Conservation (phyloP, 2,888 invertebrate species). For the Heliconius charithonia region DNA sequence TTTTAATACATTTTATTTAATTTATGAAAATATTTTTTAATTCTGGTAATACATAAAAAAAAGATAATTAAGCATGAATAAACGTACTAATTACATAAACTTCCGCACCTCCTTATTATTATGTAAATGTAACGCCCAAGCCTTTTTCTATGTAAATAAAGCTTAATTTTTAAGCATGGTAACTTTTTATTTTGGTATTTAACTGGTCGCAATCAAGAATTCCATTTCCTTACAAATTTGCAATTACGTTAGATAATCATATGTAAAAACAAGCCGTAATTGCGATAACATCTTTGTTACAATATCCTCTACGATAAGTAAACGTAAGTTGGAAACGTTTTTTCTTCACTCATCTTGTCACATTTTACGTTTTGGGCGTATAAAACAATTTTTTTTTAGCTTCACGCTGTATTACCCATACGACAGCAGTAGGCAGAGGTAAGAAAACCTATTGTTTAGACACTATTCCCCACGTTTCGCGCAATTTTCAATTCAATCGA, state of each 20-base stretch:
- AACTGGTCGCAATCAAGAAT: not conserved
- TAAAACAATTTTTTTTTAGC: too few relatives aligned
- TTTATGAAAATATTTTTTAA: not conserved
- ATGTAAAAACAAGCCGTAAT: constrained; percentile 1
- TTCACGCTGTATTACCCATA: not conserved
- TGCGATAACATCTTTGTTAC: constrained; percentile 9
- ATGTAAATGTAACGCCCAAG: not conserved
- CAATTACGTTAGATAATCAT: not conserved
- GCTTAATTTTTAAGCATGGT: not conserved
- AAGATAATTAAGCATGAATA: not conserved
- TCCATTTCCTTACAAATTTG: constrained; percentile 8
- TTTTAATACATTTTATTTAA: too few relatives aligned
- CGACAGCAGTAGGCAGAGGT: not conserved
- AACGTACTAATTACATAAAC: not conserved
- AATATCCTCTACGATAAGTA: constrained; percentile 11
- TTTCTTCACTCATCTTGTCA: not conserved
- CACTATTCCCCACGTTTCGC: not conserved
- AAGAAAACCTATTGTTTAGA: not conserved
- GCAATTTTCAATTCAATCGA: too few relatives aligned
- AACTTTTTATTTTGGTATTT: not conserved
- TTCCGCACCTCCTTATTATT: not conserved
- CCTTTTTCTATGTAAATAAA: not conserved
- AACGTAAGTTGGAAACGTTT: not conserved
- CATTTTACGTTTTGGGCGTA: not conserved
- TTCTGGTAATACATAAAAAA: not conserved